Evolutionary conservation across 2,888 invertebrate species (phyloP), one percentile per base, ranked within the genome.

Genomic region (Brenthis ino): DNA sequence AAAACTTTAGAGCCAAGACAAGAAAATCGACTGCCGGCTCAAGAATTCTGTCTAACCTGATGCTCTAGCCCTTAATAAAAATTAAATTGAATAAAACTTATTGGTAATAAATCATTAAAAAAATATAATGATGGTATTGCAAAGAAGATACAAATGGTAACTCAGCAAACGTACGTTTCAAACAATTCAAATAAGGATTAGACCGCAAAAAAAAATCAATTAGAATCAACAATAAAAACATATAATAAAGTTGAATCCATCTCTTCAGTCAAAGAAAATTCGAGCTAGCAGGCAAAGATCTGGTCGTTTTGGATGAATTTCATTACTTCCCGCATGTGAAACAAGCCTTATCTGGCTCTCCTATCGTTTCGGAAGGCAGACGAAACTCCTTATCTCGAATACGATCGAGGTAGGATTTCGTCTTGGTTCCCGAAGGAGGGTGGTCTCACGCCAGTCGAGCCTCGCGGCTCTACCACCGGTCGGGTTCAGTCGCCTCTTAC

Each of bases 401-500:
- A 12, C 11, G 14, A 12, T 33, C 43, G 63, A 63, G 54, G 54
- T 3, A 24, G 54, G 33, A 14, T 12, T 54, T 54, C 20, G 53
- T 11, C 2, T 8, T 33, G 53, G 53, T 54, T 63, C 63, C 24
- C 53, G 50, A 60, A 71, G 71, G 71, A 70, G 72, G 73, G 75
- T 75, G 75, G 75, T 74, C 16, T 65, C 53, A n/a, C 65, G 63
- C 75, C 75, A 75, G 72, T n/a, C 73, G 73, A 71, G 67, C 68
- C 67, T 69, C 65, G 6, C 55, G 65, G 69, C 72, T 69, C 75
- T 75, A 68, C 75, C 75, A 75, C 75, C 74, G 11, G 70, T 72
- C 75, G 75, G 73, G 69, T 75, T 75, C 65, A 63, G 74, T 75
- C 75, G 75, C 72, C 75, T 75, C 64, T 67, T 75, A 75, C 75